Conservation (phyloP, 2,797 vertebrate species). For the Pampus argenteus region DNA sequence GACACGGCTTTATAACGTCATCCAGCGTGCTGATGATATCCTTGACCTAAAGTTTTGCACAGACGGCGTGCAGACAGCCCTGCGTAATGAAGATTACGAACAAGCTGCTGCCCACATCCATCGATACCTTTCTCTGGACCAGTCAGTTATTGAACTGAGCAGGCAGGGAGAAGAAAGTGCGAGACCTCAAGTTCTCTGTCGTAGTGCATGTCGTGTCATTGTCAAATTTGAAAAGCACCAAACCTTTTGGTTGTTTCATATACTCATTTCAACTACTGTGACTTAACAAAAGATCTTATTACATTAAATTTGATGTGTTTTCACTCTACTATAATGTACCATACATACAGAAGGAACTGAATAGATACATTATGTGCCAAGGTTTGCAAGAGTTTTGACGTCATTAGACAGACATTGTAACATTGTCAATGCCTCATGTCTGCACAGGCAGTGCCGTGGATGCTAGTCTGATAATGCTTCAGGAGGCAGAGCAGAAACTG, state of each 20-base stretch:
- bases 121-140: conserved; percentile 95
- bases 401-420: not conserved
- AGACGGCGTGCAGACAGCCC: conserved; percentile 95
- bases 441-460: conserved; percentile 92
- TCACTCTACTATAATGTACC: not conserved
- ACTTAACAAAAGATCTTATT: not conserved
- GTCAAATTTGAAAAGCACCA: not conserved
- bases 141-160: conserved; percentile 98
- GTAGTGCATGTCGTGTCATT: not conserved
- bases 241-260: not conserved
- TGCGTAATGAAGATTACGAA: conserved; percentile 94
- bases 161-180: conserved; percentile 95
- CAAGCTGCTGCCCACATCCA: conserved; percentile 98
- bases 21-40: conserved; percentile 97
- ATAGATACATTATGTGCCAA: not conserved
- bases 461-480: conserved; percentile 92
- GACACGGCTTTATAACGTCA: conserved; percentile 98
- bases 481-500: conserved; percentile 95
- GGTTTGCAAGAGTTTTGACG: not conserved
- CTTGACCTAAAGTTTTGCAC: conserved; percentile 98
- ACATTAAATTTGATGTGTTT: not conserved
- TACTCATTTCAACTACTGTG: not conserved
- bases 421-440: not conserved
- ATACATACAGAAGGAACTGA: not conserved
- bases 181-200: conserved; percentile 38